Evolutionary conservation across 2,797 vertebrate genomes (phyloP).

Genomic region (Cossypha caffra): DNA sequence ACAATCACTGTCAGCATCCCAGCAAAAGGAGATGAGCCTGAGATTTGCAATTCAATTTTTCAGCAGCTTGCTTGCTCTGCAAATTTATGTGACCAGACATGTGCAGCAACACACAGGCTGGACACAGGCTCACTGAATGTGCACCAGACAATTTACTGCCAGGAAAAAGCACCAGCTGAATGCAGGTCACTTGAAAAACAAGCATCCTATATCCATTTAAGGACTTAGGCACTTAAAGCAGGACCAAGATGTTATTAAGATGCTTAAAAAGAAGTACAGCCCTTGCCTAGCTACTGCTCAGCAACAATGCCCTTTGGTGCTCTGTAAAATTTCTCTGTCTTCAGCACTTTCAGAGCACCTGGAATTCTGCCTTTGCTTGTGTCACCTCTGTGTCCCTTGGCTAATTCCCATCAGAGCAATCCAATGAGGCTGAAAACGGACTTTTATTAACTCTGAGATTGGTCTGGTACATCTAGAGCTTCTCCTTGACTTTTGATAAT

Average conservation of each 20-base stretch:
- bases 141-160: neutral
- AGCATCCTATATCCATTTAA: neutral
- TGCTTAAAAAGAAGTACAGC: neutral
- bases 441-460: neutral
- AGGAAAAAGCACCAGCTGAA: neutral
- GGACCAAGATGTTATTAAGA: neutral
- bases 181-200: neutral
- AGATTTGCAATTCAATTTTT: neutral
- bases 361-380: neutral
- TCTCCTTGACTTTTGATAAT: neutral
- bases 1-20: neutral
- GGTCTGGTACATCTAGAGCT: neutral
- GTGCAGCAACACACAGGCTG: neutral
- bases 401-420: neutral
- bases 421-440: neutral
- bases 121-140: neutral
- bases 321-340: neutral
- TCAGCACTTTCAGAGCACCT: neutral
- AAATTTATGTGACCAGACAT: neutral
- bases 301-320: neutral
- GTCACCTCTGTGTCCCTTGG: neutral
- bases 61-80: neutral
- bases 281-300: neutral
- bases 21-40: neutral
- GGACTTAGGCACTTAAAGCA: neutral